Conservation (phyloP, 2,113 vertebrate species). For the Atherinomorus stipes region DNA sequence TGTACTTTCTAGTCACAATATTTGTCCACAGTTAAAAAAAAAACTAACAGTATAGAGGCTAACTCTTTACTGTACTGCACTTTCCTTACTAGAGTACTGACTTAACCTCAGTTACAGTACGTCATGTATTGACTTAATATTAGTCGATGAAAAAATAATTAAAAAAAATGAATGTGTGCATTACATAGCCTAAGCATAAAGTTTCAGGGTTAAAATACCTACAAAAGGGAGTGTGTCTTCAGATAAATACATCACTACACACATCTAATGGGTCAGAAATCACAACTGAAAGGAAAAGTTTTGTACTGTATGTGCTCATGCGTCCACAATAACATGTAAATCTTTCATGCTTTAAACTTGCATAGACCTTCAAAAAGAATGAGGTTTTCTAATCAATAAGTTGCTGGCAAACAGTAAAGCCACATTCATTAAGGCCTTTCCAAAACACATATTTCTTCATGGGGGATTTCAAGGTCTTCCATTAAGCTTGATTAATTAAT, state of each 20-base stretch:
- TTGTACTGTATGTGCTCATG: background rate
- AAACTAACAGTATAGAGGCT: no score
- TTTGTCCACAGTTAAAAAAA: background rate
- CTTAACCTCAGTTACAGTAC: no score
- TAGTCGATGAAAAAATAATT: no score
- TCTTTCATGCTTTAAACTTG: conserved; percentile 5
- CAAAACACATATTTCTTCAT: conserved; percentile 69
- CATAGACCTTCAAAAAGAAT: conserved; percentile 55
- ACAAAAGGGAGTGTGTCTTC: no score
- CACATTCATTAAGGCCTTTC: conserved; percentile 67
- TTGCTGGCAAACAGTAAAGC: conserved; percentile 60
- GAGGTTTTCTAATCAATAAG: conserved; percentile 71
- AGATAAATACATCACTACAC: no score
- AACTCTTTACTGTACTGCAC: no score
- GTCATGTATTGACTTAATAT: no score
- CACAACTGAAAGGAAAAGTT: background rate
- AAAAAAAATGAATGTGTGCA: no score
- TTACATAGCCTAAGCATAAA: no score
- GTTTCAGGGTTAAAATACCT: no score
- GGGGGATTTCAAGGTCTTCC: conserved; percentile 60
- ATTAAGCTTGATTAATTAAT: conserved; percentile 76
- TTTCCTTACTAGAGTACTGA: no score
- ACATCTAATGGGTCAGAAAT: no score
- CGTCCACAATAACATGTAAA: background rate
- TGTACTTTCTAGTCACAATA: background rate